Evolutionary conservation across 2,113 vertebrate species (phyloP).

Genomic region (Mionectes macconnelli): DNA sequence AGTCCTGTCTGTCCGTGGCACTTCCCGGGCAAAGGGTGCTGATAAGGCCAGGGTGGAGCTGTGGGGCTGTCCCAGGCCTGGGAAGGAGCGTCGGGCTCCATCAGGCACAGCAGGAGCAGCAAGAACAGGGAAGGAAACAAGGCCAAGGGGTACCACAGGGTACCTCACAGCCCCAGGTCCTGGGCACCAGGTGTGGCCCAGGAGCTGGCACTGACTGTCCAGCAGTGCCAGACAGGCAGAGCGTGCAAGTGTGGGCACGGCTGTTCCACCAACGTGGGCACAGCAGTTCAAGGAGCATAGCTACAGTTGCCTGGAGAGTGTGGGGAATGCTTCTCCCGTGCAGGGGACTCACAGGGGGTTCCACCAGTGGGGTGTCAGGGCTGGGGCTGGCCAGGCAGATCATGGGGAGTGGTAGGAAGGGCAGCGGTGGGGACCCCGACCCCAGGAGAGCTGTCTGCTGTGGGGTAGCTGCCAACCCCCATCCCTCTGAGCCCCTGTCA

Average conservation of each 20-base stretch:
- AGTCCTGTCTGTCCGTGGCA: background rate
- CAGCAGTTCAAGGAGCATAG: background rate
- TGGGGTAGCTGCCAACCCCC: background rate
- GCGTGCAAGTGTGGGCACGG: background rate
- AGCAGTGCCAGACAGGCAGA: rapidly evolving
- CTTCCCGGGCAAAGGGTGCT: constrained; percentile 18
- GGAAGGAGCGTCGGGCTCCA: background rate
- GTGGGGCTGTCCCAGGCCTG: background rate
- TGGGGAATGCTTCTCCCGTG: rapidly evolving
- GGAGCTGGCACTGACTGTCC: rapidly evolving
- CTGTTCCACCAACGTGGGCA: background rate
- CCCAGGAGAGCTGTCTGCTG: background rate
- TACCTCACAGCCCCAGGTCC: background rate
- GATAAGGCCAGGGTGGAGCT: constrained; percentile 24
- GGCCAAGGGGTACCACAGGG: background rate
- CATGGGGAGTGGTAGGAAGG: background rate
- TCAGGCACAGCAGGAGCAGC: background rate
- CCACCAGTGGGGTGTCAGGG: rapidly evolving
- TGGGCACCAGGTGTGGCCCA: background rate
- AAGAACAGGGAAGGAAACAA: background rate
- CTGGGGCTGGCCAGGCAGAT: background rate
- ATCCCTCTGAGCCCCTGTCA: background rate
- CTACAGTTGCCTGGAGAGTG: rapidly evolving
- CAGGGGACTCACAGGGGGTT: background rate
- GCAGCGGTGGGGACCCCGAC: rapidly evolving